Percentiles rank a stretch among this genome's conserved stretches.
Evolutionary conservation across 2,797 vertebrate genomes (phyloP).

Genomic region (Sebastes steindachneri): DNA sequence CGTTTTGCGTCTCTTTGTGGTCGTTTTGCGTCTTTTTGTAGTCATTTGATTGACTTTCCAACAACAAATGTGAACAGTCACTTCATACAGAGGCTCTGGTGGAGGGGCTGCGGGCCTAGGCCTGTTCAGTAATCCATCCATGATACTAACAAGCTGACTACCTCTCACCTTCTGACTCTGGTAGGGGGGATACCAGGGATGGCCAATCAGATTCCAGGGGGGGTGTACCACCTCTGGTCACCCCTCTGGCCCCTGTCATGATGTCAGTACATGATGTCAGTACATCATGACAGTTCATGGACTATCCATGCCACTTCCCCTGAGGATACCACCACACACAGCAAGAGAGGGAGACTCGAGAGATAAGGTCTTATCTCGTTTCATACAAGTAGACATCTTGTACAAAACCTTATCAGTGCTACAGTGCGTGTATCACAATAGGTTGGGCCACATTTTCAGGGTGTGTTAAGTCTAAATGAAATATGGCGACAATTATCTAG

Average conservation of each 20-base stretch:
- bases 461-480: constrained; percentile 65
- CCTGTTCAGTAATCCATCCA: neutral
- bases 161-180: neutral
- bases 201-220: neutral
- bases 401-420: constrained; percentile 59
- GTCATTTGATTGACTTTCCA: neutral
- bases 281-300: constrained; percentile 22
- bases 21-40: neutral
- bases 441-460: constrained; percentile 24
- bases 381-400: constrained; percentile 56
- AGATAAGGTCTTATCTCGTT: constrained; percentile 71
- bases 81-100: neutral
- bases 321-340: constrained; percentile 32
- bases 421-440: constrained; percentile 39
- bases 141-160: constrained; percentile 13
- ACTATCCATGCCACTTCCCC: constrained; percentile 18
- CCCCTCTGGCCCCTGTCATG: constrained; percentile 6
- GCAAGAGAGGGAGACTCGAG: neutral
- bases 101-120: neutral
- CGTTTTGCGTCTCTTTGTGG: neutral
- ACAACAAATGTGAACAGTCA: neutral
- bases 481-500: constrained; percentile 73
- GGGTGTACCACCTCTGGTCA: neutral
- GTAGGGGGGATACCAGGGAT: neutral
- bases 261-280: constrained; percentile 25